These are phyloP conservation scores for Philonicus albiceps DNA, from an alignment of 2,888 invertebrate species.

Conservation along the genomic window DNA sequence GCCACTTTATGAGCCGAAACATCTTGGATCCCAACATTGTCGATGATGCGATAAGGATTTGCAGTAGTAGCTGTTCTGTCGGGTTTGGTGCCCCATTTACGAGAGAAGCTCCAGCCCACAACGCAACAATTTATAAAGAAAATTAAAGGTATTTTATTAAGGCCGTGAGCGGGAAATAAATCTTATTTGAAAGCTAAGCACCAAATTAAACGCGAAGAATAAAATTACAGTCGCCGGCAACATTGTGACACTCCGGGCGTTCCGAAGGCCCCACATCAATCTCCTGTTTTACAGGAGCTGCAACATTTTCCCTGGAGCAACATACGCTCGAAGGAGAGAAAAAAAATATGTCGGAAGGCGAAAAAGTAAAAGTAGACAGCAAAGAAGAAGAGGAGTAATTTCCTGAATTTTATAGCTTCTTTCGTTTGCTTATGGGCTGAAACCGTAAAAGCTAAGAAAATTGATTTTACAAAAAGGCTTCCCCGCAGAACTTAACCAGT, in stretches of 20 bases:
- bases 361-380: background rate
- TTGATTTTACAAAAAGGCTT: constrained; percentile 20
- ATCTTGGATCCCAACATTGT: background rate
- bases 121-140: constrained; percentile 2
- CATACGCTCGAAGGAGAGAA: background rate
- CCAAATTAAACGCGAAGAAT: constrained; percentile 5
- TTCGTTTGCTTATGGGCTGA: constrained; percentile 18
- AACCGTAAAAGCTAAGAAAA: constrained; percentile 29
- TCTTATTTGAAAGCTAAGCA: constrained; percentile 8
- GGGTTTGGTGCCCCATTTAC: background rate
- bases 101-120: background rate
- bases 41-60: background rate
- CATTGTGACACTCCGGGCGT: background rate
- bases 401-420: constrained; percentile 27
- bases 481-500: constrained; percentile 13
- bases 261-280: background rate
- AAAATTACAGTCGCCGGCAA: background rate
- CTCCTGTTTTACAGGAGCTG: constrained; percentile 17
- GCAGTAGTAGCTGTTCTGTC: background rate
- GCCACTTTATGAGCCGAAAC: background rate
- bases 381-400: constrained; percentile 21
- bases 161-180: background rate
- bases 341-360: background rate
- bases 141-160: constrained; percentile 5
- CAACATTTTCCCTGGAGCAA: constrained; percentile 8